Evolutionary conservation across 2,113 vertebrate species (phyloP), one percentile per base, ranked within the genome.

Genomic region (Pelmatolapia mariae): DNA sequence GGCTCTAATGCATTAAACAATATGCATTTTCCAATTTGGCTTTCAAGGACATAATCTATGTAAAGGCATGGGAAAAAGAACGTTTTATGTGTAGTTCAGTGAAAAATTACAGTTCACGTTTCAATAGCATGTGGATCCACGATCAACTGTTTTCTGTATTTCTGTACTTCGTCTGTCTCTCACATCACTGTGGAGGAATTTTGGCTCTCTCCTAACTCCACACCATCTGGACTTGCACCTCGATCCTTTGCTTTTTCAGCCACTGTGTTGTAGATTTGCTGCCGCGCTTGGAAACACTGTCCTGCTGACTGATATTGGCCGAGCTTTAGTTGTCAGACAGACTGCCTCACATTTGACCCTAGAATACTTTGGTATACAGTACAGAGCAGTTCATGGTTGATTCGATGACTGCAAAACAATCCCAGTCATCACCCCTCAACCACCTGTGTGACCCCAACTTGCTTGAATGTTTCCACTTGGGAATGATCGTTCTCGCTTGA

Each of bases 241-340:
- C 4, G 2, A 47, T 76, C 24, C 22, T 76, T 76, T 76, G 29
- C 9, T 47, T 47, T 76, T 47, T 76, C 40, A 47, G 40, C 13
- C 38, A 7, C 24, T 47, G 15, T 29, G 22, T 47, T 47, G 40
- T 47, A 26, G 40, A 47, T 76, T 76, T 76, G 1, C 68, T 47
- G 22, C 40, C 3, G 40, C 1, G 40, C 68, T 73, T 29, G 40
- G 40, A 45, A 76, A 47, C 68, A 29, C n/a, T 47, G 68, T 47
- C 43, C 4, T 12, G 71, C 26, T 47, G 71, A 45, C 16, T 76
- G 43, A 19, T 47, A 29, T 45, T 10, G n/a, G 68, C 40, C 1
- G 22, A 45, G 40, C 38, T 71, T 71, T 71, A 71, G n/a, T 16
- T 26, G 38, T 73, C 38, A 73, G 13, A 73, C n/a, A 73, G 38